Evolutionary conservation across 1,140 invertebrate species (phyloP).

Genomic region (Neodiprion lecontei): DNA sequence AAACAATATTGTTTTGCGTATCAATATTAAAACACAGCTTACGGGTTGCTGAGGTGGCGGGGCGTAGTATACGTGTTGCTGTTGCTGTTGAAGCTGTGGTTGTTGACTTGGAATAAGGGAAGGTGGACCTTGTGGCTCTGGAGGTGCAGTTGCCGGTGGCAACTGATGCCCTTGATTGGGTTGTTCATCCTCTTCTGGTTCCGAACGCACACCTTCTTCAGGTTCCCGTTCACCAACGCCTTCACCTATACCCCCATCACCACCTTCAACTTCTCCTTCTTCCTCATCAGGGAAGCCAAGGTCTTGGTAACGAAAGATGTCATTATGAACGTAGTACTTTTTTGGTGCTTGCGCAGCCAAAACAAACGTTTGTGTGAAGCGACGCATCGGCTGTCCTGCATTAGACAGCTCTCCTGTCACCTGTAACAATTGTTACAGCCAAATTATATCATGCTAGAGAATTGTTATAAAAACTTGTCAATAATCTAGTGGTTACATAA

Average conservation of each 20-base stretch:
- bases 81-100: constrained; percentile 42
- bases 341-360: constrained; percentile 92
- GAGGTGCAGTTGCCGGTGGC: constrained; percentile 33
- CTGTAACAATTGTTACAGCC: constrained; percentile 46
- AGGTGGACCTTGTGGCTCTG: constrained; percentile 45
- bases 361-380: constrained; percentile 98
- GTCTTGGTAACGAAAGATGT: constrained; percentile 95
- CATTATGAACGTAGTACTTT: constrained; percentile 98
- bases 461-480: constrained; percentile 11
- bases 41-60: constrained; percentile 46
- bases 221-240: constrained; percentile 52
- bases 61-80: constrained; percentile 53
- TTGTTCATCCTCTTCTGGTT: constrained; percentile 71
- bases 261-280: constrained; percentile 45
- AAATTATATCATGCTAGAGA: constrained; percentile 16
- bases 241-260: constrained; percentile 47
- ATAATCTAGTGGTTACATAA: background rate
- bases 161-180: constrained; percentile 51
- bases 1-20: too few relatives aligned
- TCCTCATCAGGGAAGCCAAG: constrained; percentile 73
- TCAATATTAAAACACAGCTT: constrained; percentile 16
- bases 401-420: constrained; percentile 97
- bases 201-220: constrained; percentile 68
- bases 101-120: constrained; percentile 44
- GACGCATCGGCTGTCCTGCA: constrained; percentile 92